Base-by-base conservation (phyloP, 1,140 invertebrate genomes). In the Heterodera carotae region DNA sequence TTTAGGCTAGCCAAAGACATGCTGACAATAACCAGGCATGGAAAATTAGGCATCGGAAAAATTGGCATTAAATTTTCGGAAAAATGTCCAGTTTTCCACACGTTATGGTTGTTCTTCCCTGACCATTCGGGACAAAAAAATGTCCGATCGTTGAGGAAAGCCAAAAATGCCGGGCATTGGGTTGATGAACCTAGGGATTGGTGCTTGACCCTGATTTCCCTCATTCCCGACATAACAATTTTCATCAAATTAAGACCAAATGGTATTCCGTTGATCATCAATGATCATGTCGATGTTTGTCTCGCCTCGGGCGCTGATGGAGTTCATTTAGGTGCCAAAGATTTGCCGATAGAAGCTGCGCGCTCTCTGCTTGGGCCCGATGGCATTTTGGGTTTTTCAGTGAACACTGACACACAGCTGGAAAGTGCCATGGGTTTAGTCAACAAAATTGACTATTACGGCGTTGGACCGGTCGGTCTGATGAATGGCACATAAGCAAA, bases 211-310 rank as follows among this genome's bases (percentile, higher is more conserved):
- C n/a, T n/a, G n/a, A n/a, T n/a, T n/a, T n/a, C n/a, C n/a, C n/a
- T n/a, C n/a, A n/a, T n/a, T n/a, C n/a, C n/a, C n/a, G n/a, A n/a
- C n/a, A n/a, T n/a, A n/a, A n/a, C n/a, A n/a, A n/a, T n/a, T n/a
- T n/a, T n/a, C n/a, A n/a, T n/a, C 12, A 56, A 56, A 56, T 18
- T 66, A 12, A 29, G 62, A 27, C 29, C 62, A 29, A 31, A 70
- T 22, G 29, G 31, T 6, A 36, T 70, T 10, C 69, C 69, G n/a
- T 6, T 70, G 56, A 53, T 70, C n/a, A 70, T 70, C 69, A 36
- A 70, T 43, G 69, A 70, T 7, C 69, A 70, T 22, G 69, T 70
- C 29, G 69, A 70, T 36, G 69, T 70, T 33, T 31, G 10, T 6
- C 29, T 70, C 3, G 69, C 69, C 39, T 15, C 39, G 39, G 69